These are phyloP conservation scores for Charaxes varanes DNA, from an alignment of 1,140 invertebrate species.

Conservation along the genomic window DNA sequence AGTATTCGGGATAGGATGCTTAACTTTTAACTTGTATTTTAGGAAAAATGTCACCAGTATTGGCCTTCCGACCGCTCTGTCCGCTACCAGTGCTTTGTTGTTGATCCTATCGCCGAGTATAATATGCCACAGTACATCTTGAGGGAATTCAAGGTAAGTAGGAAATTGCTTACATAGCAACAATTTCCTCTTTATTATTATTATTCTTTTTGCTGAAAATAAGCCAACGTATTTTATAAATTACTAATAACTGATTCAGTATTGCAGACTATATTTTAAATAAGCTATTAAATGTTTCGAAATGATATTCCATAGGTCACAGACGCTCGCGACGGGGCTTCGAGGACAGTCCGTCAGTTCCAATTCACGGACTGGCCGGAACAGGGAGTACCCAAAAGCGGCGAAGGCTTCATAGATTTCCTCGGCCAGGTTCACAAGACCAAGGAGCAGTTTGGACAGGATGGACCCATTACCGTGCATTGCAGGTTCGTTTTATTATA, in stretches of 20 bases:
- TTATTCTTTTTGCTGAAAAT: too few species aligned
- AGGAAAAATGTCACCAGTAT: constrained; percentile 99
- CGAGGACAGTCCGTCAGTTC: constrained; percentile 97
- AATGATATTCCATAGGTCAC: too few species aligned
- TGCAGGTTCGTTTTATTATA: constrained; percentile 81
- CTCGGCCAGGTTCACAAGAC: constrained; percentile 99
- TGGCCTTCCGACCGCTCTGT: constrained; percentile 98
- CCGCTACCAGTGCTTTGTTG: constrained; percentile 96
- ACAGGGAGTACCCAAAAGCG: constrained; percentile 97
- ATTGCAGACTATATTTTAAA: too few species aligned
- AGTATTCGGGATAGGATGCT: too few species aligned
- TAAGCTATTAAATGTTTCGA: too few species aligned
- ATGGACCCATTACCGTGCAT: constrained; percentile 99
- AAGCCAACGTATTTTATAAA: too few species aligned
- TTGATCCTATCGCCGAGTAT: constrained; percentile 99
- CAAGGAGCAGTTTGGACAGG: constrained; percentile 99
- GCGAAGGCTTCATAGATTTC: constrained; percentile 98
- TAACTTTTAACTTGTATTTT: constrained; percentile 18
- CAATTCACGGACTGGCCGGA: constrained; percentile 99
- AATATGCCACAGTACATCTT: constrained; percentile 99
- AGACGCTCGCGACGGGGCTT: constrained; percentile 94
- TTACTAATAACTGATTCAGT: too few species aligned
- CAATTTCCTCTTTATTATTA: too few species aligned
- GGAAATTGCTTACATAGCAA: too few species aligned
- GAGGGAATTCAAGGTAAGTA: constrained; percentile 95